Evolutionary conservation across 2,888 invertebrate species (phyloP), one percentile per base, ranked within the genome.

Genomic region (Nemoura dubitans): DNA sequence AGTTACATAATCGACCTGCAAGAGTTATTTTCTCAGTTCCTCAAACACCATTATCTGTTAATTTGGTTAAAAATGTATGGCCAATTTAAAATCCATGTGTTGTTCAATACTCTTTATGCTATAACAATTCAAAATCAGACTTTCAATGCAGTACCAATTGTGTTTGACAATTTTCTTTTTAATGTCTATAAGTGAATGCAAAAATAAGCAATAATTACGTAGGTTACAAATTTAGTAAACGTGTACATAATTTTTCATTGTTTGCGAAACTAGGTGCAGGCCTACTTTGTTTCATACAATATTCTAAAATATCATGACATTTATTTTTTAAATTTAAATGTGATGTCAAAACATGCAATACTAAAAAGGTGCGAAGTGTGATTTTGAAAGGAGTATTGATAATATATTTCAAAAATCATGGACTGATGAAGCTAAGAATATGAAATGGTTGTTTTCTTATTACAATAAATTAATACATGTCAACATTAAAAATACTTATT

Each of bases 301-400:
- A 26, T 83, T 81, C 81, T 81, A 29, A 42, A 76, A 59, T 76
- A 76, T 28, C 59, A 76, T 84, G 84, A 26, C 59, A 76, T 84
- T 84, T 84, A 84, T 84, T 84, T 59, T 84, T 84, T 76, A 84
- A 84, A 81, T 81, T 30, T 84, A 84, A 84, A 76, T 59, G 21
- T 84, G n/a, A 84, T 76, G 59, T 84, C 43, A 76, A 84, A 84
- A 83, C 43, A 84, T 84, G 84, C 59, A 84, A 84, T 84, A 84
- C 84, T 84, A 84, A 84, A n/a, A 84, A 59, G 84, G 84, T 84
- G 84, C 84, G 43, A 83, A 83, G 84, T 84, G 84, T 84, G 84
- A 84, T 84, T 84, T 84, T 84, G 28, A 21, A 59, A 59, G 59
- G 59, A 59, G 29, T 81, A 59, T 59, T 76, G 59, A 84, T 21